Evolutionary conservation across 2,888 invertebrate species (phyloP).

Genomic region (Pristionchus exspectatus): DNA sequence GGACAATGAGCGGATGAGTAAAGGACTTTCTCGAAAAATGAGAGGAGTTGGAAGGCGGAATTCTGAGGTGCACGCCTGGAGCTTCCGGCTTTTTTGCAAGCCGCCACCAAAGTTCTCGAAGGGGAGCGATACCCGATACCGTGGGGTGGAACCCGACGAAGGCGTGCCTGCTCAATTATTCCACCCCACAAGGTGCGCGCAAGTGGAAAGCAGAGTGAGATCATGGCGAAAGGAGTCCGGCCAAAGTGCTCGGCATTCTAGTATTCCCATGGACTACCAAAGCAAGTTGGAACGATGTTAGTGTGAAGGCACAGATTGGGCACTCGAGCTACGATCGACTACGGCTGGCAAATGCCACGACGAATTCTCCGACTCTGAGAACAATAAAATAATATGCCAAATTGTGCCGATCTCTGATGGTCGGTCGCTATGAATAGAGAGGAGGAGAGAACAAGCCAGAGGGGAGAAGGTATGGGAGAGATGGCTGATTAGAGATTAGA

Average conservation of each 20-base stretch:
- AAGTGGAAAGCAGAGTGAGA: neutral
- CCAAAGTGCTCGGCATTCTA: neutral
- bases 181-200: slow-evolving; percentile 5
- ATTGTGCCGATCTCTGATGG: slow-evolving; percentile 10
- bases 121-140: slow-evolving; percentile 10
- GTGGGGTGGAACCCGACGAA: neutral
- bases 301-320: neutral
- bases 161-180: neutral
- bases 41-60: neutral
- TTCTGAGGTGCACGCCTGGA: neutral
- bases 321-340: neutral
- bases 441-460: neutral
- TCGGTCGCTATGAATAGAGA: slow-evolving; percentile 37
- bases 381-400: neutral
- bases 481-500: slow-evolving; percentile 46
- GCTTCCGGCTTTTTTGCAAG: neutral
- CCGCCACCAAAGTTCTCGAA: slow-evolving; percentile 45
- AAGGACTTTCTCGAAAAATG: neutral
- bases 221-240: neutral
- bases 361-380: neutral
- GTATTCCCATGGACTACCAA: neutral
- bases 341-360: neutral
- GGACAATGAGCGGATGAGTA: neutral
- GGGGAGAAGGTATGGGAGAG: neutral
- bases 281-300: neutral